Conservation (phyloP, 2,888 invertebrate genomes). For the Pediacus dermestoides region DNA sequence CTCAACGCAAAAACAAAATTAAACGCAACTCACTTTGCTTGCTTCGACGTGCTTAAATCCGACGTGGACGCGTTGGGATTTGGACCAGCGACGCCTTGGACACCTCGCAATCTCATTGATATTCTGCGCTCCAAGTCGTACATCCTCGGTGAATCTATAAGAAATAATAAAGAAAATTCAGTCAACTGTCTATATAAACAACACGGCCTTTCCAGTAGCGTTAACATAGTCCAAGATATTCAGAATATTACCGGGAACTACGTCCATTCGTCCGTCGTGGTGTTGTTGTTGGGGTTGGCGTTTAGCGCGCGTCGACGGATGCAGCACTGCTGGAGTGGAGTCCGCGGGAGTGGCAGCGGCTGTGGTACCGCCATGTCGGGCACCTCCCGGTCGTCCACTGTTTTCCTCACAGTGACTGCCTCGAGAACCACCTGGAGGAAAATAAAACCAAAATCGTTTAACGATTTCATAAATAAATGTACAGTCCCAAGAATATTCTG, state of each 20-base stretch:
- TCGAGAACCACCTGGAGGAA: constrained; percentile 47
- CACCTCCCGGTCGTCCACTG: constrained; percentile 38
- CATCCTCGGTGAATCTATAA: constrained; percentile 45
- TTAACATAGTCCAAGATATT: constrained; percentile 47
- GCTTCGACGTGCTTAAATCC: constrained; percentile 51
- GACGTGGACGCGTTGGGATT: constrained; percentile 50
- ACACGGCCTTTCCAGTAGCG: constrained; percentile 47
- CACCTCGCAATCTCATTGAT: constrained; percentile 47
- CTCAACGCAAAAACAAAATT: constrained; percentile 2
- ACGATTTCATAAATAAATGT: constrained; percentile 5
- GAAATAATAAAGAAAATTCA: constrained; percentile 12
- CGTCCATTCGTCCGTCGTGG: constrained; percentile 46
- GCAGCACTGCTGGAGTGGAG: constrained; percentile 47
- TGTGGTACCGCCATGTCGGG: constrained; percentile 41
- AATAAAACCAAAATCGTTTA: constrained; percentile 4
- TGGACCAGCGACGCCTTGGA: constrained; percentile 40
- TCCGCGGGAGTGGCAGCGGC: constrained; percentile 43
- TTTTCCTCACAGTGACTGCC: constrained; percentile 51
- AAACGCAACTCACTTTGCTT: constrained; percentile 50
- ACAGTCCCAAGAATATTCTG: not conserved
- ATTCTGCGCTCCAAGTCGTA: constrained; percentile 46
- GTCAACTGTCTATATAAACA: constrained; percentile 1
- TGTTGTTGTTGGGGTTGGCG: constrained; percentile 35
- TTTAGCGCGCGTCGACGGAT: constrained; percentile 26
- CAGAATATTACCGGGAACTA: constrained; percentile 39